These are phyloP conservation scores for Muntiacus reevesi DNA, from an alignment of 2,113 vertebrate genomes.

Conservation along the genomic window DNA sequence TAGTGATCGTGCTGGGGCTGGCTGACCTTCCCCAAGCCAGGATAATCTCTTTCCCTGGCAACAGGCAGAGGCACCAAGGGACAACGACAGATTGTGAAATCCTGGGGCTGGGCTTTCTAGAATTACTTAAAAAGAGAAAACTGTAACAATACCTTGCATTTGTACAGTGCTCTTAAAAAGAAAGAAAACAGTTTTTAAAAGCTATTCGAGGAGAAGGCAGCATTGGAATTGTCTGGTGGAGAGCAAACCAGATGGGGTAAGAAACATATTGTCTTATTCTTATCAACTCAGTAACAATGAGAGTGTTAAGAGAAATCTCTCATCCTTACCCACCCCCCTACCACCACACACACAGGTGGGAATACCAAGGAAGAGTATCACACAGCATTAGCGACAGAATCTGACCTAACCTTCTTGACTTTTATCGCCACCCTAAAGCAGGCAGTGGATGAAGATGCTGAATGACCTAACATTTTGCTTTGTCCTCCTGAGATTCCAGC, in stretches of 20 bases:
- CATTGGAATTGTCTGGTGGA: background rate
- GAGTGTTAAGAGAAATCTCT: background rate
- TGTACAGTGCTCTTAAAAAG: background rate
- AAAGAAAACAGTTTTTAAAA: background rate
- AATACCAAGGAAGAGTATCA: background rate
- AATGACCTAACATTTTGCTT: background rate
- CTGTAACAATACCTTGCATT: conserved; percentile 22
- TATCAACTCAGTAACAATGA: background rate
- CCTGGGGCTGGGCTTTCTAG: conserved; percentile 67
- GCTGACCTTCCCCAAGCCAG: conserved; percentile 70
- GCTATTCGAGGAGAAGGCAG: background rate
- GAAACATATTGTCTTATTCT: conserved; percentile 13
- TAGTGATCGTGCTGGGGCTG: conserved; percentile 55
- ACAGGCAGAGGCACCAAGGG: conserved; percentile 64
- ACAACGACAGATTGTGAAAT: conserved; percentile 71
- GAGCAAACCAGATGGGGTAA: conserved; percentile 21
- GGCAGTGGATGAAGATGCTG: background rate
- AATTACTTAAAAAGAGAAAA: conserved; percentile 66
- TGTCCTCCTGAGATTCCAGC: background rate
- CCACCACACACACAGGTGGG: background rate
- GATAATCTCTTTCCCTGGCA: conserved; percentile 76
- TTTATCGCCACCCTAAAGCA: background rate
- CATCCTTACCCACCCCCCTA: background rate
- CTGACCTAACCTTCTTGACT: background rate
- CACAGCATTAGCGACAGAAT: background rate